Conservation (phyloP, 2,797 vertebrate genomes). For the Tapera naevia region DNA sequence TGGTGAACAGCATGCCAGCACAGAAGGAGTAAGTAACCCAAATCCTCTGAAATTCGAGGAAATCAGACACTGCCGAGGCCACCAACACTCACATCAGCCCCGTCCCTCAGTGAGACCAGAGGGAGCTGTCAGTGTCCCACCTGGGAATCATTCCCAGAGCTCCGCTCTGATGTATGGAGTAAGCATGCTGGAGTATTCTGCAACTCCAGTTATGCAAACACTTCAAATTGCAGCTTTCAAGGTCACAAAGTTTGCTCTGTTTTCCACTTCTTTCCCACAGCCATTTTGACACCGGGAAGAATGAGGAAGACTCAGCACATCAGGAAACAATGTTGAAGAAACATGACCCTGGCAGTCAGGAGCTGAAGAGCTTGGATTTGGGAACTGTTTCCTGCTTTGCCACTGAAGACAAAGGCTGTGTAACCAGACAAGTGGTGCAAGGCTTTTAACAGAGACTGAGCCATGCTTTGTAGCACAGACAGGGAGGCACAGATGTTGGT, state of each 20-base stretch:
- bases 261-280: neutral
- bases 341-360: neutral
- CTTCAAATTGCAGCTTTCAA: neutral
- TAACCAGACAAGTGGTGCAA: neutral
- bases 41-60: neutral
- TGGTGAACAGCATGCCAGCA: neutral
- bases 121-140: neutral
- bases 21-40: neutral
- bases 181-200: neutral
- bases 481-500: neutral
- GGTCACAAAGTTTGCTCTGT: neutral
- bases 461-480: neutral
- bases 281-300: neutral
- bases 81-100: neutral
- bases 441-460: neutral
- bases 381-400: neutral
- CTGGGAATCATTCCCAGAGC: neutral
- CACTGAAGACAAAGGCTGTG: neutral
- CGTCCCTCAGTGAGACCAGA: neutral
- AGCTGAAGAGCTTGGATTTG: neutral
- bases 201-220: neutral
- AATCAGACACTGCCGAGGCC: neutral
- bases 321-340: neutral
- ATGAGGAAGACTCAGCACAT: neutral
- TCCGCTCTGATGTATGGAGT: neutral